These are phyloP conservation scores for Lycia hirtaria DNA, from an alignment of 2,888 invertebrate species.

Conservation along the genomic window DNA sequence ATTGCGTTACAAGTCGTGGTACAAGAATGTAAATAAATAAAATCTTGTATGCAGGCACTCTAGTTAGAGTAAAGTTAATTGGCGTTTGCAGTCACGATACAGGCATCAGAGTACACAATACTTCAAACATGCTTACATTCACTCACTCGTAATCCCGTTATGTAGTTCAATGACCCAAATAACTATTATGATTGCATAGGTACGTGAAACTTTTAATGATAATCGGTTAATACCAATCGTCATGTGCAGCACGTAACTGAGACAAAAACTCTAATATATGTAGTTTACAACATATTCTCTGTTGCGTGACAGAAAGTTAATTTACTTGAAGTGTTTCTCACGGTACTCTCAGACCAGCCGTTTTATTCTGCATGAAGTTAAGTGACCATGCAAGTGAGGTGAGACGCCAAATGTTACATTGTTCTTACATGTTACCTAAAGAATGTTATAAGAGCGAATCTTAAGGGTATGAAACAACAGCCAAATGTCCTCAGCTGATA, in stretches of 20 bases:
- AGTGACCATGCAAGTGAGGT: no score
- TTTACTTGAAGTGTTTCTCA: constrained; percentile 75
- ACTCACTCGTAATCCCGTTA: constrained; percentile 61
- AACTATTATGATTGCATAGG: constrained; percentile 56
- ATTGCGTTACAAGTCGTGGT: not conserved
- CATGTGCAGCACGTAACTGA: constrained; percentile 56
- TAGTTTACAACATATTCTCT: constrained; percentile 62
- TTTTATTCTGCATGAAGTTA: no score
- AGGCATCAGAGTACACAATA: constrained; percentile 44
- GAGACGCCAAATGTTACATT: no score
- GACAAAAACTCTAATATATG: constrained; percentile 58
- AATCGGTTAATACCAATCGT: constrained; percentile 61
- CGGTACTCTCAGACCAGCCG: constrained; percentile 63
- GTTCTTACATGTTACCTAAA: no score
- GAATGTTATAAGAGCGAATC: no score
- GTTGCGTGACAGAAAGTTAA: constrained; percentile 76
- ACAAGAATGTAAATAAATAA: constrained; percentile 13
- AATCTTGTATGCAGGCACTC: not conserved
- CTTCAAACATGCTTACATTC: constrained; percentile 58
- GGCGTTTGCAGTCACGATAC: constrained; percentile 44
- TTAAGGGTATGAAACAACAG: no score
- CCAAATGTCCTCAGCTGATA: no score
- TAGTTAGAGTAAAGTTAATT: constrained; percentile 21
- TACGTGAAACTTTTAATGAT: constrained; percentile 65
- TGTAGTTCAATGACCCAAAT: constrained; percentile 75